Evolutionary conservation across 2,797 vertebrate genomes (phyloP).

Genomic region (Semotilus atromaculatus): DNA sequence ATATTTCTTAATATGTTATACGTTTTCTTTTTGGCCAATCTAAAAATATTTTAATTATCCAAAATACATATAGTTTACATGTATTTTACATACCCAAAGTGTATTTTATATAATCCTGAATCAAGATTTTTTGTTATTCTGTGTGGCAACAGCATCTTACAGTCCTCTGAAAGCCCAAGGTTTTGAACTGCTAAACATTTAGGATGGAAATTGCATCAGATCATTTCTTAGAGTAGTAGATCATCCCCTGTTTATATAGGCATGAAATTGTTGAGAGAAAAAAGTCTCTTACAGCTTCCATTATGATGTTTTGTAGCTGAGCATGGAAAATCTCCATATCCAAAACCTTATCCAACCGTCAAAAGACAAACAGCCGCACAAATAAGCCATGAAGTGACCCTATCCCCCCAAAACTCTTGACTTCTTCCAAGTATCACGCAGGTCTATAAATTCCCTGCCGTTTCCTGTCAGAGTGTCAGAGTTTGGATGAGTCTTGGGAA

Average conservation of each 20-base stretch:
- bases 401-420: neutral
- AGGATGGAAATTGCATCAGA: slow-evolving; percentile 41
- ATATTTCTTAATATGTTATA: too few species aligned
- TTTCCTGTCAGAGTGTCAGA: slow-evolving; percentile 71
- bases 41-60: too few species aligned
- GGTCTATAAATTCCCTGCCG: slow-evolving; percentile 66
- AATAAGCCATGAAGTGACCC: slow-evolving; percentile 1
- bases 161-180: neutral
- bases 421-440: slow-evolving; percentile 23
- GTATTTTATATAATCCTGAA: too few species aligned
- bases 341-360: neutral
- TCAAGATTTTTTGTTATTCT: slow-evolving; percentile 2
- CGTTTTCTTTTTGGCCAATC: neutral
- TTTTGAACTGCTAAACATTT: neutral
- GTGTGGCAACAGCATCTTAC: neutral
- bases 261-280: slow-evolving; percentile 15
- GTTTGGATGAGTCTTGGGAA: slow-evolving; percentile 65
- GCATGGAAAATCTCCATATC: neutral
- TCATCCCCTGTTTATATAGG: slow-evolving; percentile 30
- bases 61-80: too few species aligned
- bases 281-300: slow-evolving; percentile 1
- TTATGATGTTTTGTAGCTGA: slow-evolving; percentile 26
- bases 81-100: too few species aligned
- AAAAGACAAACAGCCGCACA: neutral
- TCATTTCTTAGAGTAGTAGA: slow-evolving; percentile 19